Percentiles rank a stretch among this genome's conserved stretches.
Evolutionary conservation across 2,888 invertebrate species (phyloP).

Genomic region (Coenonympha glycerion): DNA sequence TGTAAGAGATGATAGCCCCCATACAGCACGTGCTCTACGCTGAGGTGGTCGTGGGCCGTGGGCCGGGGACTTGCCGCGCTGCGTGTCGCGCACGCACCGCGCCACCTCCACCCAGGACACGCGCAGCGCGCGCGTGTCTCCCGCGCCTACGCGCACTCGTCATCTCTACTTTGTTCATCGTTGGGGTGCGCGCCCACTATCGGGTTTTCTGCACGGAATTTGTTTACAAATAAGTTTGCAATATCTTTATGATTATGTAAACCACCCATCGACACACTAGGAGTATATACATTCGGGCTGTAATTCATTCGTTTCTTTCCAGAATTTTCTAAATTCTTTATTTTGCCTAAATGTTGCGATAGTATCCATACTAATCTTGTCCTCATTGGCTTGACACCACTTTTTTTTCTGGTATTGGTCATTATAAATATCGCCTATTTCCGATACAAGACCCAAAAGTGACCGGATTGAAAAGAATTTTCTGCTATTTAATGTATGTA

Average conservation of each 20-base stretch:
- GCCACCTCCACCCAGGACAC: background rate
- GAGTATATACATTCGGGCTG: background rate
- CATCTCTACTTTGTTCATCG: background rate
- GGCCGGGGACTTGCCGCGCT: background rate
- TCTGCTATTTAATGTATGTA: too few species aligned
- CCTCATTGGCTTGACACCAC: background rate
- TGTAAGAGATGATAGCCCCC: background rate
- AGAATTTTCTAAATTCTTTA: background rate
- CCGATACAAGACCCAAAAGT: too few species aligned
- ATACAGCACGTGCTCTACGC: background rate
- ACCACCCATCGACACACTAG: background rate
- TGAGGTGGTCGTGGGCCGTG: background rate
- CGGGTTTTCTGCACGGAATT: background rate
- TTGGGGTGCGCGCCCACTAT: background rate
- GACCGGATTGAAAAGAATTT: too few species aligned
- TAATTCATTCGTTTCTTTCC: background rate
- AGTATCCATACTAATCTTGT: too few species aligned
- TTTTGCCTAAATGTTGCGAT: background rate
- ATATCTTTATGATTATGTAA: background rate
- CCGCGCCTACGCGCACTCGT: background rate
- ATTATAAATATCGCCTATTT: background rate
- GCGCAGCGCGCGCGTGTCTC: background rate
- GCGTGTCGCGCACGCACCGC: background rate
- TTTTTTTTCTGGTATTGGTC: background rate
- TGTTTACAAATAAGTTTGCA: background rate